Base-by-base conservation (phyloP, 2,797 vertebrate genomes). In the Eulemur rubriventer region DNA sequence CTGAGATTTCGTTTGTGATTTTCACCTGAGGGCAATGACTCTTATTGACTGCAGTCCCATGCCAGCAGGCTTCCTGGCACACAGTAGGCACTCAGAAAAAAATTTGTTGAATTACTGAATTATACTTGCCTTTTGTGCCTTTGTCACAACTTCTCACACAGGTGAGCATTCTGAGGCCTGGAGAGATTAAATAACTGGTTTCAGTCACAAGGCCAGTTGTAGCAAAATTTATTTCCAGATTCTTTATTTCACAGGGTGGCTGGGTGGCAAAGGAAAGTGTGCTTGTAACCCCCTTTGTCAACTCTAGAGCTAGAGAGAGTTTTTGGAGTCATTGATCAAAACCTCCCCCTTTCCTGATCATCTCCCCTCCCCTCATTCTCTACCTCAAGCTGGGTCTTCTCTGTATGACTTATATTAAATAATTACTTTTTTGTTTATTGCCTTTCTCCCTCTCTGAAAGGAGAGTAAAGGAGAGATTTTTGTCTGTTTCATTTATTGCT, bases 241-340 rank as follows among this genome's bases (percentile, higher is more conserved):
- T 24, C 79, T 30, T 81, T 70, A 30, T 38, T 69, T 69, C 14
- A 18, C 8, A 3, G 26, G 2, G 10, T 9, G 26, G 14, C 22
- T 10, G 24, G 75, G 5, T 1, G 10, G n/a, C n/a, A 48, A 55
- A 30, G n/a, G 8, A 67, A 4, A 75, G 28, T 6, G 35, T 50
- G 46, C 67, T 65, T 72, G 20, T 69, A 84, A 83, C 24, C n/a
- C 16, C n/a, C 46, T 50, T 61, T 90, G 35, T 82, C n/a, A 52
- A 78, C 30, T 46, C 46, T 82, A 63, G 43, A 78, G 59, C 50
- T 83, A 65, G 28, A 92, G 4, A 95, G 50, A 2, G 17, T n/a
- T 84, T 95, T 59, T 63, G 50, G 38, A 57, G 61, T 75, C n/a
- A 80, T 22, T 88, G 17, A 70, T 81, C 50, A 93, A 90, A 95